phyloP scores from a whole-genome alignment of 2,113 vertebrate species.

The Rhinolophus sinicus region DNA sequence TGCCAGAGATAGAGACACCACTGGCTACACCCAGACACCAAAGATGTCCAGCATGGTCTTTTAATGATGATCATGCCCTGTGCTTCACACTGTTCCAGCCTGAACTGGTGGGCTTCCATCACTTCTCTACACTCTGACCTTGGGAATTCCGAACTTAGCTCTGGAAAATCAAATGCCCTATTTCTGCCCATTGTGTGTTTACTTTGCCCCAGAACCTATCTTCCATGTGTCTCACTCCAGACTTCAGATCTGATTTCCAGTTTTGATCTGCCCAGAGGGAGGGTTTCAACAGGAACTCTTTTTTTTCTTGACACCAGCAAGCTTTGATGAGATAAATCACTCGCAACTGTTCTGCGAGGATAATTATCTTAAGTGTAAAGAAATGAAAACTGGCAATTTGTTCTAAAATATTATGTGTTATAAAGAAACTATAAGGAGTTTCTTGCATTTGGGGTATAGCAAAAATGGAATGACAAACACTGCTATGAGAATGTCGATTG shows the following conservation, averaged over 20 bases:
- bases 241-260: neutral
- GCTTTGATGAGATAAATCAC: slow-evolving; percentile 15
- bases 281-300: neutral
- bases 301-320: neutral
- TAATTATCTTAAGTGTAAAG: neutral
- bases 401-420: neutral
- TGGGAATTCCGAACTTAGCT: neutral
- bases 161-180: neutral
- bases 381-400: neutral
- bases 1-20: neutral
- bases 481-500: neutral
- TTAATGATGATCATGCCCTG: neutral
- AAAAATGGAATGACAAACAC: neutral
- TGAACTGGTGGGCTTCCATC: neutral
- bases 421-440: neutral
- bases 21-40: neutral
- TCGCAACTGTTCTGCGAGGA: neutral
- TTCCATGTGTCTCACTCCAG: neutral
- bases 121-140: neutral
- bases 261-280: slow-evolving; percentile 3
- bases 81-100: neutral
- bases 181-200: neutral
- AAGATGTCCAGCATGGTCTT: neutral
- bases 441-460: neutral
- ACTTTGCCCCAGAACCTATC: neutral